Base-by-base conservation (phyloP, 2,113 vertebrate species). In the Brachyhypopomus gauderio region DNA sequence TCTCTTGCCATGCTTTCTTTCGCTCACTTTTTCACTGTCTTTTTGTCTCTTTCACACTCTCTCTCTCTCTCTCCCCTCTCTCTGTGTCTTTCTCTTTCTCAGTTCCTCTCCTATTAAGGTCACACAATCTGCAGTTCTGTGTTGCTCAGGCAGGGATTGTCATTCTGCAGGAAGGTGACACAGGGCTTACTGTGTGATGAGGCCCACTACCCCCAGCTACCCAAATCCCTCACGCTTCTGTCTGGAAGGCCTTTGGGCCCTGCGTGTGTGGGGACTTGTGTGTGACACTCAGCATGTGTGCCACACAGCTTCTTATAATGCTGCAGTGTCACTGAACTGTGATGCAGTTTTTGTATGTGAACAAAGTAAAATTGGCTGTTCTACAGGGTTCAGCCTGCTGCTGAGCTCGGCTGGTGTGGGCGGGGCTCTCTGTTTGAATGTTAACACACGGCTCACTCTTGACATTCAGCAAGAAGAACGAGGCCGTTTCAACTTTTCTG, bases 31-130 rank as follows among this genome's bases (percentile, higher is more conserved):
- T 52, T 30, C 17, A 59, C 73, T 58, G 27, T 66, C 41, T 74
- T 9, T 72, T 34, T 69, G 41, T 56, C 60, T 48, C 30, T 52
- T 22, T 45, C 4, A n/a, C 41, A 52, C 60, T 55, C 81, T 66
- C 41, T 56, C 60, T 55, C 81, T 66, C 83, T 90, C 55, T 82
- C 7, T 48, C 34, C 52, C 19, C 17, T 55, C 55, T 67, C 27
- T 63, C 27, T 77, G 73, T 70, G 17, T 56, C 56, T 74, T 30
- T 56, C 41, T 72, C 73, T 71, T 5, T 79, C 59, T 79, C 77
- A 30, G 75, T 36, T n/a, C 62, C 9, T 56, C 59, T 89, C 92
- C 89, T 92, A 91, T 92, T 93, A 92, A 92, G 90, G 90, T 72
- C 78, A 73, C 72, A 23, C 41, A 58, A 60, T 70, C 60, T 66